Percentiles rank a stretch among this genome's conserved stretches.
Evolutionary conservation across 2,113 vertebrate species (phyloP).

Genomic region (Elanoides forficatus): DNA sequence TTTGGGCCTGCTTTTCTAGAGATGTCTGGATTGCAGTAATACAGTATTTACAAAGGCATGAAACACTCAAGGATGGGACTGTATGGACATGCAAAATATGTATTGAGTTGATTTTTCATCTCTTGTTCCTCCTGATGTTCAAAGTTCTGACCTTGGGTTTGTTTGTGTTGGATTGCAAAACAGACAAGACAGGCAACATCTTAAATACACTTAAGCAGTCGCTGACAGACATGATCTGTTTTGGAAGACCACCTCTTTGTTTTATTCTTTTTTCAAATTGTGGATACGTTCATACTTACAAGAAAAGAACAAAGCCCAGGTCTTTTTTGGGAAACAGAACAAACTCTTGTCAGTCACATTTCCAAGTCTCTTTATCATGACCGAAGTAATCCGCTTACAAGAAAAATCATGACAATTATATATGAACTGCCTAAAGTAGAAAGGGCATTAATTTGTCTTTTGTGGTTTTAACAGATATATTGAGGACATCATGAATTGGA

Average conservation of each 20-base stretch:
- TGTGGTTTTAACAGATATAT: slow-evolving; percentile 23
- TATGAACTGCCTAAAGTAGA: neutral
- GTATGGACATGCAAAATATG: neutral
- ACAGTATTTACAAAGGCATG: neutral
- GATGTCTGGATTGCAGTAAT: neutral
- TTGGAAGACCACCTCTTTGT: neutral
- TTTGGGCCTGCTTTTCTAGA: neutral
- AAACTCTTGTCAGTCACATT: neutral
- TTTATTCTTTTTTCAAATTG: neutral
- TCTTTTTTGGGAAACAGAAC: neutral
- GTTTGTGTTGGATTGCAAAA: neutral
- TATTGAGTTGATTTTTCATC: neutral
- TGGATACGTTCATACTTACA: neutral
- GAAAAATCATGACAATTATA: neutral
- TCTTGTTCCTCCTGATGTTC: neutral
- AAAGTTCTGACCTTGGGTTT: neutral
- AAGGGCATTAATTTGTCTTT: neutral
- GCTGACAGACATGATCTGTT: fast-evolving
- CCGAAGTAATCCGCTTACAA: neutral
- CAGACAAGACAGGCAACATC: neutral
- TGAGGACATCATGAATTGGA: slow-evolving; percentile 90
- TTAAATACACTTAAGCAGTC: neutral
- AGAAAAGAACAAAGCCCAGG: neutral
- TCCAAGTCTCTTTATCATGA: neutral
- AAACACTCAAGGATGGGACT: neutral